A percentile compares a stretch with the other conserved stretches of the same genome.
Conservation (phyloP, 1,140 invertebrate species). For the Lasioglossum baleicum region DNA sequence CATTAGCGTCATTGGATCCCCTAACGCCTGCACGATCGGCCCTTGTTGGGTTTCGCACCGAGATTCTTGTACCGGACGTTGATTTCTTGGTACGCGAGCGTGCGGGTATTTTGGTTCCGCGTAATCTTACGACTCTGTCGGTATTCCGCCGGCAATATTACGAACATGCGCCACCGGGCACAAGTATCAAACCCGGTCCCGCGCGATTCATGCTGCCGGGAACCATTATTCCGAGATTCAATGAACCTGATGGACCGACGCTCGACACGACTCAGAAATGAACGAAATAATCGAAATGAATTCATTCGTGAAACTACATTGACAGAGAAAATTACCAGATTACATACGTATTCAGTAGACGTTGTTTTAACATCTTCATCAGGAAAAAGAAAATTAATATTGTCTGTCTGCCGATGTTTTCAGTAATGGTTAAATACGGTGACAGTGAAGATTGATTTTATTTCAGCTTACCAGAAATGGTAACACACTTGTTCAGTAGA, state of each 20-base stretch:
- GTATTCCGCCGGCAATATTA: background rate
- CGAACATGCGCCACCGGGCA: background rate
- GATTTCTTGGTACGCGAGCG: conserved; percentile 37
- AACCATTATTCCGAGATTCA: background rate
- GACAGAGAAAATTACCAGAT: too few relatives aligned
- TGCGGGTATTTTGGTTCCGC: background rate
- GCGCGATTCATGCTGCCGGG: background rate
- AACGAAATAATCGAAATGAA: too few relatives aligned
- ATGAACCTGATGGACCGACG: background rate
- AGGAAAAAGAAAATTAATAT: too few relatives aligned
- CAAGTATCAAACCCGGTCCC: background rate
- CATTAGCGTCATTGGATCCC: conserved; percentile 70
- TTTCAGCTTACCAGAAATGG: too few relatives aligned
- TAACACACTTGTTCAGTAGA: too few relatives aligned
- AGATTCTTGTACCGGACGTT: conserved; percentile 31
- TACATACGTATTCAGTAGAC: too few relatives aligned
- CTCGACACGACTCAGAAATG: too few relatives aligned
- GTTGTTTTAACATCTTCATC: too few relatives aligned
- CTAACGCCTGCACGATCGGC: conserved; percentile 56
- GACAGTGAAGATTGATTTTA: too few relatives aligned
- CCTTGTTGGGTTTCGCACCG: conserved; percentile 30
- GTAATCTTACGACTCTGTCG: background rate
- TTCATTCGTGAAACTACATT: too few relatives aligned
- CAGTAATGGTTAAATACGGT: too few relatives aligned
- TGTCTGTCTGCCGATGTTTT: too few relatives aligned